These are phyloP conservation scores for Plebejus anna DNA, from an alignment of 2,888 invertebrate genomes.

Conservation along the genomic window DNA sequence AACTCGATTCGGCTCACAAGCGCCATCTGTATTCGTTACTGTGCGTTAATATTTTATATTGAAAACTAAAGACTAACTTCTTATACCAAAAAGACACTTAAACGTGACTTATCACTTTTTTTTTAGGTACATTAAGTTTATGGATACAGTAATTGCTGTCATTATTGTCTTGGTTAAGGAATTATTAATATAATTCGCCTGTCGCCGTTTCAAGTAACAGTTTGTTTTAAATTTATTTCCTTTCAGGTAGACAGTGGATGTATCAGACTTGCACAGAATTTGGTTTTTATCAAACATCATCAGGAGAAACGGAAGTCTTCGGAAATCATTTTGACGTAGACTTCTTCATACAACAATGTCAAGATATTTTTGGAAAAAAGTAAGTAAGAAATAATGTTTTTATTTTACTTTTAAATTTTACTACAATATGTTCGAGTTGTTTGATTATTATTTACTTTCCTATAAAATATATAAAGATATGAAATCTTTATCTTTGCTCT, in stretches of 20 bases:
- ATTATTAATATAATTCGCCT: no score
- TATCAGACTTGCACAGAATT: constrained; percentile 98
- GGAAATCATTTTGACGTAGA: constrained; percentile 87
- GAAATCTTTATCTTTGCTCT: background rate
- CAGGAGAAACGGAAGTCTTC: constrained; percentile 83
- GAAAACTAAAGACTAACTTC: background rate
- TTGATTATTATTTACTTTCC: background rate
- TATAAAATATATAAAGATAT: background rate
- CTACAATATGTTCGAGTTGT: background rate
- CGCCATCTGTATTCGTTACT: background rate
- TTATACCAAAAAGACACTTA: no score
- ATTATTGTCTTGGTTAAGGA: no score
- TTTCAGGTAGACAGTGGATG: constrained; percentile 90
- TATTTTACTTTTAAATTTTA: background rate
- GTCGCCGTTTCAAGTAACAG: background rate
- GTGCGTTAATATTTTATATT: background rate
- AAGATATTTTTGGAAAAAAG: constrained; percentile 89
- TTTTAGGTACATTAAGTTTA: no score
- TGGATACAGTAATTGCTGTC: no score
- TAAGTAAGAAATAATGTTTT: constrained; percentile 51
- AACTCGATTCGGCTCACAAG: background rate
- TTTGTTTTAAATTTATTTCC: background rate
- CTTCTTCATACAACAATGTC: constrained; percentile 90
- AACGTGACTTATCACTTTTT: no score
- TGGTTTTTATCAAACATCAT: constrained; percentile 95